Evolutionary conservation across 2,797 vertebrate genomes (phyloP).

Genomic region (Squalus acanthias): DNA sequence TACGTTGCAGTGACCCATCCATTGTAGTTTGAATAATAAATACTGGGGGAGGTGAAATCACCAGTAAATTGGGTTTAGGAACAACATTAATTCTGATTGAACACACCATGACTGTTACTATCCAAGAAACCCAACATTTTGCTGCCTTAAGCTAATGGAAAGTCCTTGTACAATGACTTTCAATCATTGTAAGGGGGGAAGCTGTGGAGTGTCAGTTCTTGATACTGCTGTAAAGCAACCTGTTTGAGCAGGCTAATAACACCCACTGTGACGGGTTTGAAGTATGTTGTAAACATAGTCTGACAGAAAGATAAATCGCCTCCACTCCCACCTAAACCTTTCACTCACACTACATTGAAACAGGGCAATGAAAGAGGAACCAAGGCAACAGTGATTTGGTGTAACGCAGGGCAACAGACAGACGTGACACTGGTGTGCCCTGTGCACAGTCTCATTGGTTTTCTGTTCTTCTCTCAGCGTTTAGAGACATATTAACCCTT

Average conservation of each 20-base stretch:
- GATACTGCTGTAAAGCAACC: neutral
- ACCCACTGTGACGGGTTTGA: neutral
- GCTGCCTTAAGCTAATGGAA: neutral
- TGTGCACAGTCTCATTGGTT: neutral
- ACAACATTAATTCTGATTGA: neutral
- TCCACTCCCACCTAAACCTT: neutral
- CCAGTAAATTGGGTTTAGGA: neutral
- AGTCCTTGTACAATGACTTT: neutral
- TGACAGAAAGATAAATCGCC: neutral
- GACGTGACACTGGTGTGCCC: neutral
- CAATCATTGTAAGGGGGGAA: neutral
- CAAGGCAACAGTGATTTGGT: neutral
- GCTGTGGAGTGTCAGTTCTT: neutral
- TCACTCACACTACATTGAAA: neutral
- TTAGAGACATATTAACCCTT: too few relatives aligned
- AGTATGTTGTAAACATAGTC: neutral
- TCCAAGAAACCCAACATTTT: neutral
- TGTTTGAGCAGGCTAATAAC: neutral
- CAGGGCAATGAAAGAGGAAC: neutral
- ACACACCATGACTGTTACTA: neutral
- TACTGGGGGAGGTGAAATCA: too few relatives aligned
- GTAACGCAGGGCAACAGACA: neutral
- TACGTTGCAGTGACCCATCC: neutral
- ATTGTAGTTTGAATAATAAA: neutral
- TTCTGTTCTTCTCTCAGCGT: neutral